Conservation (phyloP, 2,797 vertebrate species). For the Myotis myotis region DNA sequence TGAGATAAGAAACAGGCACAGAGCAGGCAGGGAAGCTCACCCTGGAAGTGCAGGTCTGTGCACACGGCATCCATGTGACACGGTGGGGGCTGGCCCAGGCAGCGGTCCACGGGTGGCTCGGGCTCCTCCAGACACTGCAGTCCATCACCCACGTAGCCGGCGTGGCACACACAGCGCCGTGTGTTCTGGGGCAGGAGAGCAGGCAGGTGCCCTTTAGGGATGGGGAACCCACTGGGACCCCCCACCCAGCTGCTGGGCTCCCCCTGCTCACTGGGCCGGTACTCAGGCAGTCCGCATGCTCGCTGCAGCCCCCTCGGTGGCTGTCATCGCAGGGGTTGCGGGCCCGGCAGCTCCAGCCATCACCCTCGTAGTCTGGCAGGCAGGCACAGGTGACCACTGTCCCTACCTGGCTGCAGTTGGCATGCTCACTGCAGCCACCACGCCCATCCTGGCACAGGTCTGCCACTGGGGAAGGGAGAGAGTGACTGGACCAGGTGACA, state of each 20-base stretch:
- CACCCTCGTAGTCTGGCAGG: conserved; percentile 87
- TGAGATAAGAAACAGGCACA: accelerated
- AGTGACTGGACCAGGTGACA: neutral
- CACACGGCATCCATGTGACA: conserved; percentile 91
- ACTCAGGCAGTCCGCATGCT: conserved; percentile 92
- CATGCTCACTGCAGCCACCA: conserved; percentile 90
- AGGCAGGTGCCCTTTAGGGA: neutral
- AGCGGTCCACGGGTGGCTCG: conserved; percentile 90
- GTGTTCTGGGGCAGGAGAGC: conserved; percentile 85
- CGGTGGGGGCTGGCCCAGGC: conserved; percentile 89
- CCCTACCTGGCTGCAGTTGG: conserved; percentile 89
- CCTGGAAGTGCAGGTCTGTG: conserved; percentile 93
- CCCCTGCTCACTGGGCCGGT: conserved; percentile 91
- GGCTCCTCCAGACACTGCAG: conserved; percentile 91
- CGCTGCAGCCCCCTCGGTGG: conserved; percentile 93
- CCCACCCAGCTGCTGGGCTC: neutral
- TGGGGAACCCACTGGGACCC: no score
- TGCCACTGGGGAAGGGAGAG: conserved; percentile 84
- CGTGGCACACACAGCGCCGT: conserved; percentile 89
- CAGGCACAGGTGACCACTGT: conserved; percentile 89
- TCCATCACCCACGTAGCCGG: conserved; percentile 92
- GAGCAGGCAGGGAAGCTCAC: conserved; percentile 67
- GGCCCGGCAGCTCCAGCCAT: conserved; percentile 89
- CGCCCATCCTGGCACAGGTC: conserved; percentile 91
- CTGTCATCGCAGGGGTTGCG: conserved; percentile 89